Evolutionary conservation across 2,113 vertebrate genomes (phyloP).

Genomic region (Rana temporaria): DNA sequence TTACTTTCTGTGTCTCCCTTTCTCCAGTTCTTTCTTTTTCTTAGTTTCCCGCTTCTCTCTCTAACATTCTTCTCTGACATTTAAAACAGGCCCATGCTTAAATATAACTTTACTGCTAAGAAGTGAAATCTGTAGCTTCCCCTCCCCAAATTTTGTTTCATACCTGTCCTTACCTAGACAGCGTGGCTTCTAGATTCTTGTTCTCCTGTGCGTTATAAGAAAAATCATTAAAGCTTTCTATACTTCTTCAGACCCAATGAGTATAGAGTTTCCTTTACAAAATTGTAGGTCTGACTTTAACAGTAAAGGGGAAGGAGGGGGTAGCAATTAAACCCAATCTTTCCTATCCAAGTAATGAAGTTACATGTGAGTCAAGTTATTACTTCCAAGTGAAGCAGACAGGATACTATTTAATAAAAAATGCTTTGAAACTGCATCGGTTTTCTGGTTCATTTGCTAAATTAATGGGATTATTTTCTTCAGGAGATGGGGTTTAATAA

Average conservation of each 20-base stretch:
- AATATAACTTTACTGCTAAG: too few relatives aligned
- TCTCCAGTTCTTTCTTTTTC: too few relatives aligned
- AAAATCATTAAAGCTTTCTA: not conserved
- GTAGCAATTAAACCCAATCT: constrained; percentile 26
- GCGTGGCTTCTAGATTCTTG: not conserved
- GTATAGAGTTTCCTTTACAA: not conserved
- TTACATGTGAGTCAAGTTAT: constrained; percentile 20
- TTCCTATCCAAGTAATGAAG: constrained; percentile 10
- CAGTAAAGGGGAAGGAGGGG: not conserved
- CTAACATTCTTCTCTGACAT: too few relatives aligned
- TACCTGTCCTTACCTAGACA: not conserved
- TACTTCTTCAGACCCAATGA: not conserved
- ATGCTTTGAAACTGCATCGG: constrained; percentile 44
- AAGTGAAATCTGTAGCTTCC: too few relatives aligned
- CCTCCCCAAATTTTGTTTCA: too few relatives aligned
- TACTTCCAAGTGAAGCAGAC: constrained; percentile 45
- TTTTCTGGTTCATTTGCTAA: constrained; percentile 46
- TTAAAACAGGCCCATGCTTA: too few relatives aligned
- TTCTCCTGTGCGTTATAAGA: not conserved
- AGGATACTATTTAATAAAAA: constrained; percentile 44
- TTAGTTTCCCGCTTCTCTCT: too few relatives aligned
- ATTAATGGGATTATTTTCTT: constrained; percentile 47
- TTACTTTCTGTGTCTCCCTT: too few relatives aligned
- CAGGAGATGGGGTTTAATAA: not conserved
- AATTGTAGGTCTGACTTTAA: not conserved